Evolutionary conservation across 2,888 invertebrate species (phyloP).

Genomic region (Nephrotoma guestfalica): DNA sequence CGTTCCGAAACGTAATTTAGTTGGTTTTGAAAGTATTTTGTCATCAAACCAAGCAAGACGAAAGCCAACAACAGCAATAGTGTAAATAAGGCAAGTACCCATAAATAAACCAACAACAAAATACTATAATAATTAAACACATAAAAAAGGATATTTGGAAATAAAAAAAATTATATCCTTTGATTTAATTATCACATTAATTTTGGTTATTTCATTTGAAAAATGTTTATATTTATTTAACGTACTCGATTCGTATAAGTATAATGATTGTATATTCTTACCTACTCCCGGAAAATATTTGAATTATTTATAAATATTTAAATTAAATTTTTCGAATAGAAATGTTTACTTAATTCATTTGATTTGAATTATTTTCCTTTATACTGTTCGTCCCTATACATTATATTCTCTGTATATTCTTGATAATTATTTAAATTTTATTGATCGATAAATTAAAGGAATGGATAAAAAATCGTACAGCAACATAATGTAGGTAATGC

Average conservation of each 20-base stretch:
- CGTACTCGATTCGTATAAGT: background rate
- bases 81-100: background rate
- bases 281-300: background rate
- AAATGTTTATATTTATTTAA: background rate
- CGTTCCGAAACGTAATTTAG: background rate
- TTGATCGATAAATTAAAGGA: background rate
- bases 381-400: background rate
- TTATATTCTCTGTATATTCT: background rate
- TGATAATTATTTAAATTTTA: background rate
- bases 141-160: background rate
- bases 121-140: background rate
- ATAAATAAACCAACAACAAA: background rate
- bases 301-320: background rate
- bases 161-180: background rate
- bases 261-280: too few relatives aligned
- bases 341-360: background rate
- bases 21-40: background rate
- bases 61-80: background rate
- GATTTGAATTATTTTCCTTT: background rate
- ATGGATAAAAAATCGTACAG: background rate
- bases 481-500: background rate
- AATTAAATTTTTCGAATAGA: background rate
- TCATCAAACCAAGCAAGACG: background rate
- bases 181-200: background rate
- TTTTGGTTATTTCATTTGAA: background rate